Conservation (phyloP, 2,888 invertebrate genomes). For the Macaria notata region DNA sequence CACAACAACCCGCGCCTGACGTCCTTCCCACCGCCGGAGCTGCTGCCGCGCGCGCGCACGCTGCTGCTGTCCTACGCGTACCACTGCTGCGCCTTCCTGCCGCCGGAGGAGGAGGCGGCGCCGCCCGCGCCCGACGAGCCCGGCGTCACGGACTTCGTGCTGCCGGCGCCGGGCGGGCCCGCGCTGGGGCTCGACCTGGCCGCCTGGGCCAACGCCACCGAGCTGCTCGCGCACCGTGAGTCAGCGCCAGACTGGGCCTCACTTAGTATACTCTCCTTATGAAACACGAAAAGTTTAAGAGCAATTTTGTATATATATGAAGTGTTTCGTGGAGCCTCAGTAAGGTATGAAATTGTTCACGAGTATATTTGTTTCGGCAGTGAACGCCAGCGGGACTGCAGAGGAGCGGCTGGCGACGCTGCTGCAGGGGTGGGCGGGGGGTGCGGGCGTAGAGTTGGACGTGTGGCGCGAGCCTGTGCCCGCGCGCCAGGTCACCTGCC, state of each 20-base stretch:
- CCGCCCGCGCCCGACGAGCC: slow-evolving; percentile 51
- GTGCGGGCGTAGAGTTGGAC: slow-evolving; percentile 29
- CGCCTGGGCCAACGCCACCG: slow-evolving; percentile 91
- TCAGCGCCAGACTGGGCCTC: background rate
- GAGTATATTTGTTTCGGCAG: slow-evolving; percentile 36
- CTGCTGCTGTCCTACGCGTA: slow-evolving; percentile 96
- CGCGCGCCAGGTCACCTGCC: slow-evolving; percentile 85
- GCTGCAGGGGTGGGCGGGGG: slow-evolving; percentile 41
- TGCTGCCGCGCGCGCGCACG: slow-evolving; percentile 92
- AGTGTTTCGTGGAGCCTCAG: too few species aligned
- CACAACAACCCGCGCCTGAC: slow-evolving; percentile 94
- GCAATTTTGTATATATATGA: too few species aligned
- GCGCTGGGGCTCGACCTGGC: slow-evolving; percentile 78
- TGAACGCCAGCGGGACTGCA: slow-evolving; percentile 57
- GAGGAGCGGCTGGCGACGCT: slow-evolving; percentile 43
- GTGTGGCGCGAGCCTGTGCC: slow-evolving; percentile 40
- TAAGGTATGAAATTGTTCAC: background rate
- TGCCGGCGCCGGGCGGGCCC: slow-evolving; percentile 66
- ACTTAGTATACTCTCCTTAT: background rate
- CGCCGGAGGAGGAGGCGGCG: slow-evolving; percentile 83
- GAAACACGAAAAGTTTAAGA: too few species aligned
- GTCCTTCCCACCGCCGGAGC: slow-evolving; percentile 93
- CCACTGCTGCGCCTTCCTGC: slow-evolving; percentile 96
- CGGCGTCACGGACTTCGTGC: slow-evolving; percentile 68
- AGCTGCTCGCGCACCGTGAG: slow-evolving; percentile 93